A percentile compares a stretch with the other conserved stretches of the same genome.
Conservation (phyloP, 2,888 invertebrate species). For the Carabus problematicus region DNA sequence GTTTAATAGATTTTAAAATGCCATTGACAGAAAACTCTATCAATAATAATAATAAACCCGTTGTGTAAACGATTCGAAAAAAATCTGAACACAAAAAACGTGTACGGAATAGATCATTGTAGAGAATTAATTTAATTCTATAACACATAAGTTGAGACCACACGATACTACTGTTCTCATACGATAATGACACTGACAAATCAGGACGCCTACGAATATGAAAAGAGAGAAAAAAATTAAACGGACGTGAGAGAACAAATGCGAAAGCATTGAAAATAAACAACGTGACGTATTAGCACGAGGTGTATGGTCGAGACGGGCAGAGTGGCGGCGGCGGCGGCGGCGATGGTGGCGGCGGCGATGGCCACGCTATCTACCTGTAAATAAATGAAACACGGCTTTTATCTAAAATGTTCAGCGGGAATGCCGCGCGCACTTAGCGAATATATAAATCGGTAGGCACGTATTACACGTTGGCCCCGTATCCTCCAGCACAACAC, state of each 20-base stretch:
- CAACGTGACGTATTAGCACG: constrained; percentile 18
- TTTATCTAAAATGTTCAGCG: constrained; percentile 57
- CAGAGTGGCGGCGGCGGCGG: not conserved
- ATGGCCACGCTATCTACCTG: constrained; percentile 32
- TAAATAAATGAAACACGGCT: constrained; percentile 50
- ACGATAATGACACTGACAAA: constrained; percentile 30
- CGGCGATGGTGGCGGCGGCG: too few species aligned
- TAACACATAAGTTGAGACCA: constrained; percentile 29
- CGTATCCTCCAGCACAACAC: constrained; percentile 26
- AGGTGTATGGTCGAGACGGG: not conserved
- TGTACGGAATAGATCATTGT: not conserved
- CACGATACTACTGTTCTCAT: constrained; percentile 22
- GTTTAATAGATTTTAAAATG: too few species aligned
- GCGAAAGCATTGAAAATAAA: constrained; percentile 20
- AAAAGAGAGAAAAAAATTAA: constrained; percentile 6
- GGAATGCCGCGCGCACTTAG: constrained; percentile 55
- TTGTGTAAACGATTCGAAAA: not conserved
- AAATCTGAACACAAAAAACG: not conserved
- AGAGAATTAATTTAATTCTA: constrained; percentile 28
- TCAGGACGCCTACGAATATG: constrained; percentile 22
- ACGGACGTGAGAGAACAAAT: constrained; percentile 27
- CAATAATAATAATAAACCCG: too few species aligned
- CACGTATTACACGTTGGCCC: constrained; percentile 45
- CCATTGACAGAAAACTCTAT: too few species aligned
- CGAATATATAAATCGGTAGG: constrained; percentile 54